Conservation (phyloP, 2,113 vertebrate genomes). For the Chrysochloris asiatica region DNA sequence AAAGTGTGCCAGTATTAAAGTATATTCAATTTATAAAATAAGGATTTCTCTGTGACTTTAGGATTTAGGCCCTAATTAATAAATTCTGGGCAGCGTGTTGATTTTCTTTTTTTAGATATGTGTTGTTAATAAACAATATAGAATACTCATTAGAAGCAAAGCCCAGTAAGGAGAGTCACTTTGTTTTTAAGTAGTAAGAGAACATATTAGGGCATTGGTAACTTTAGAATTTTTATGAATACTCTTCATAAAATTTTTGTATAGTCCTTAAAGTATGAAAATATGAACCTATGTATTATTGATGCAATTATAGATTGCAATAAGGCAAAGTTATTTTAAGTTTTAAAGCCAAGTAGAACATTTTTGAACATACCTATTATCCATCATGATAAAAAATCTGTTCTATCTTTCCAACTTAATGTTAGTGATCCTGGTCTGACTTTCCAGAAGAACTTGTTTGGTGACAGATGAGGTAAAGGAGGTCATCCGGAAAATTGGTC, state of each 20-base stretch:
- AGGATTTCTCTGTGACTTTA: conserved; percentile 9
- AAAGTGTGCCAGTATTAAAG: neutral
- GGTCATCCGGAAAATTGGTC: neutral
- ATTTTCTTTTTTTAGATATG: neutral
- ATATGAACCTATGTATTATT: neutral
- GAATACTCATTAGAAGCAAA: conserved; percentile 7
- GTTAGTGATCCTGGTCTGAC: neutral
- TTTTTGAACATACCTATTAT: conserved; percentile 17
- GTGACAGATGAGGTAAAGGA: conserved; percentile 38
- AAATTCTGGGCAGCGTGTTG: neutral
- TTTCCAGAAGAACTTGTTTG: neutral
- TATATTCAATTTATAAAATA: no score
- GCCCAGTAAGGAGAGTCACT: neutral
- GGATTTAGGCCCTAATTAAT: neutral
- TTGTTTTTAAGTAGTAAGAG: neutral
- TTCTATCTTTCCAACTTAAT: conserved; percentile 3
- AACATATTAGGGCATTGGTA: neutral
- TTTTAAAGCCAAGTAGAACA: conserved; percentile 25
- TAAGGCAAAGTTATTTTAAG: conserved; percentile 30
- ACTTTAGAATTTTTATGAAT: conserved; percentile 3
- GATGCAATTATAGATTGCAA: neutral
- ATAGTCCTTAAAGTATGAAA: conserved; percentile 4
- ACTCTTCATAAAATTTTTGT: neutral
- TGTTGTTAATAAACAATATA: neutral
- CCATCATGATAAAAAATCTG: neutral